A percentile compares a stretch with the other conserved stretches of the same genome.
Conservation (phyloP, 2,888 invertebrate genomes). For the Chelonus formosanus region DNA sequence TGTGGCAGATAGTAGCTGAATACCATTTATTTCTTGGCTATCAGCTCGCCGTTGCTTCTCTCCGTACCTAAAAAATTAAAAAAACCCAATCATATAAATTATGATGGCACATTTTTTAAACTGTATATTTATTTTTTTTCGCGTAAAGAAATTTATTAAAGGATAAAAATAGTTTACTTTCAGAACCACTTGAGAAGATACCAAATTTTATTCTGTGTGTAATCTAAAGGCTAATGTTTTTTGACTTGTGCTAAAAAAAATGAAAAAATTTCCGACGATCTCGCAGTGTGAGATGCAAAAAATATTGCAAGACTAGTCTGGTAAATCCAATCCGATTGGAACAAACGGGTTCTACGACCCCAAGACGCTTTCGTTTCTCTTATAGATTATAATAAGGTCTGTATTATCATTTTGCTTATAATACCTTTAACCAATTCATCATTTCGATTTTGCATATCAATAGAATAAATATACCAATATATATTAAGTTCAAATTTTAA, state of each 20-base stretch:
- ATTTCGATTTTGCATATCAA: not conserved
- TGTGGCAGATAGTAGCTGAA: constrained; percentile 86
- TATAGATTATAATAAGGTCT: too few species aligned
- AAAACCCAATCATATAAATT: not conserved
- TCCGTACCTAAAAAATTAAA: constrained; percentile 73
- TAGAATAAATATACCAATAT: not conserved
- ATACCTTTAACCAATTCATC: too few species aligned
- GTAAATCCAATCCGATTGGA: not conserved
- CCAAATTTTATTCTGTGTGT: too few species aligned
- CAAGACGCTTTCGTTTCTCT: not conserved
- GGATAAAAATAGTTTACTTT: too few species aligned
- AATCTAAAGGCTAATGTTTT: too few species aligned
- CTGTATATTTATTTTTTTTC: too few species aligned
- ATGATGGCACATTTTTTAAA: not conserved
- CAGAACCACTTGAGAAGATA: too few species aligned
- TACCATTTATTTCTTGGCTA: constrained; percentile 79
- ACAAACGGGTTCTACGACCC: constrained; percentile 30
- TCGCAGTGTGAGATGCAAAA: constrained; percentile 21
- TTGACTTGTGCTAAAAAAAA: too few species aligned
- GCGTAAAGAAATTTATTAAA: too few species aligned
- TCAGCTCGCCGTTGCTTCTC: constrained; percentile 82
- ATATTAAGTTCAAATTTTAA: not conserved
- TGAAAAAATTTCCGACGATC: constrained; percentile 11
- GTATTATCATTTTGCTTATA: too few species aligned
- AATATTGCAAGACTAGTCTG: constrained; percentile 25